Conservation (phyloP, 2,888 invertebrate genomes). For the Oegoconia quadripuncta region DNA sequence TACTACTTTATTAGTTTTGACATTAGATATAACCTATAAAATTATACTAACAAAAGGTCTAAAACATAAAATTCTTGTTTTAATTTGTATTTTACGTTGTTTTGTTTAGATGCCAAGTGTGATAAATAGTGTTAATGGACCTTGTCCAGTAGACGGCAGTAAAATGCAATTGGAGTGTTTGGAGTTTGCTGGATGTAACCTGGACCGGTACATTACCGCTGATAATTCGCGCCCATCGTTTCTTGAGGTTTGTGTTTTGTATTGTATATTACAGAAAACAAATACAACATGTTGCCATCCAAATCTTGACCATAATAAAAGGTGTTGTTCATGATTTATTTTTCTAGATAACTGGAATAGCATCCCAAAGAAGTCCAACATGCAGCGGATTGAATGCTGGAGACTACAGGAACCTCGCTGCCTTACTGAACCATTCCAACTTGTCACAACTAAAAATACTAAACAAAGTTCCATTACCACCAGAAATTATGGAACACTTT, state of each 20-base stretch:
- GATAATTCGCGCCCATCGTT: slow-evolving; percentile 87
- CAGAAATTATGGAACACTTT: slow-evolving; percentile 97
- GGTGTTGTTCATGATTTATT: not conserved
- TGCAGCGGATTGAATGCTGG: slow-evolving; percentile 94
- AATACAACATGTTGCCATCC: not conserved
- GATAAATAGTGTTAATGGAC: slow-evolving; percentile 46
- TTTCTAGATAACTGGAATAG: slow-evolving; percentile 82
- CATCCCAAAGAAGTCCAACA: slow-evolving; percentile 85
- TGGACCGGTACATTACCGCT: slow-evolving; percentile 85
- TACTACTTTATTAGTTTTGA: not conserved
- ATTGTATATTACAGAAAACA: not conserved
- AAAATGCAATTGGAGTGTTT: slow-evolving; percentile 82
- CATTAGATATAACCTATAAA: slow-evolving; percentile 13
- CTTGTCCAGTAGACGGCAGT: slow-evolving; percentile 47
- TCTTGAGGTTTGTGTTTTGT: slow-evolving; percentile 70
- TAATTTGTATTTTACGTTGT: slow-evolving; percentile 18
- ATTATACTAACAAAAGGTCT: not conserved
- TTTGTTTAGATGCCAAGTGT: slow-evolving; percentile 66
- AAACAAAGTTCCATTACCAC: slow-evolving; percentile 92
- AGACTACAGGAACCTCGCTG: slow-evolving; percentile 92
- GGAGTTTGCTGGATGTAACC: slow-evolving; percentile 88
- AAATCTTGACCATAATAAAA: not conserved
- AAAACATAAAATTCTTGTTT: slow-evolving; percentile 18
- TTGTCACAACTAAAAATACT: slow-evolving; percentile 89
- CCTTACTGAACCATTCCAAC: slow-evolving; percentile 83